phyloP scores from a whole-genome alignment of 2,797 vertebrate genomes.

The Danionella dracula region DNA sequence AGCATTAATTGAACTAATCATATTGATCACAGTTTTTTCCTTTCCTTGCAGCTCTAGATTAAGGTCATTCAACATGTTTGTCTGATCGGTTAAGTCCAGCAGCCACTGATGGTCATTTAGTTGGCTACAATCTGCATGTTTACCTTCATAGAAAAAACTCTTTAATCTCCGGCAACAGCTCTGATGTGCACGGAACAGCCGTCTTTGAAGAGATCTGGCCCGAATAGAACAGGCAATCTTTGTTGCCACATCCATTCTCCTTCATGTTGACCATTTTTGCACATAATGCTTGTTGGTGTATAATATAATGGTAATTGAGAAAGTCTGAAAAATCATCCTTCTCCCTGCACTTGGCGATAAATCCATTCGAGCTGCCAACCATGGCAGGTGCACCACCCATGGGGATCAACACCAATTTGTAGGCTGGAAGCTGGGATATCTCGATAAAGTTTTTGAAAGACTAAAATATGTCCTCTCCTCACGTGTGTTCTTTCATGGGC shows the following conservation, averaged over 20 bases:
- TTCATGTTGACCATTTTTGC: background rate
- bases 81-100: background rate
- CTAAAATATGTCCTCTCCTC: constrained; percentile 13
- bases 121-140: background rate
- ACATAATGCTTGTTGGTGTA: background rate
- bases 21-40: background rate
- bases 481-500: constrained; percentile 29
- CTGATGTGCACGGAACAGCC: background rate
- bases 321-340: background rate
- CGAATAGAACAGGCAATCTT: background rate
- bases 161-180: too few relatives aligned
- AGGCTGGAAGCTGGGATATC: constrained; percentile 11
- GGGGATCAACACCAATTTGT: constrained; percentile 23
- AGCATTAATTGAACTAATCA: constrained; percentile 1
- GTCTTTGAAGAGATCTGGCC: background rate
- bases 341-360: constrained; percentile 20
- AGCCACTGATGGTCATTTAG: background rate
- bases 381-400: constrained; percentile 6
- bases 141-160: too few relatives aligned
- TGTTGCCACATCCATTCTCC: background rate
- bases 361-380: constrained; percentile 12
- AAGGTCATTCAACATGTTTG: constrained; percentile 12
- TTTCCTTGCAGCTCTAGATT: constrained; percentile 13
- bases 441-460: constrained; percentile 9
- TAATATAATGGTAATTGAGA: background rate